Base-by-base conservation (phyloP, 2,888 invertebrate species). In the Cryptus armator region DNA sequence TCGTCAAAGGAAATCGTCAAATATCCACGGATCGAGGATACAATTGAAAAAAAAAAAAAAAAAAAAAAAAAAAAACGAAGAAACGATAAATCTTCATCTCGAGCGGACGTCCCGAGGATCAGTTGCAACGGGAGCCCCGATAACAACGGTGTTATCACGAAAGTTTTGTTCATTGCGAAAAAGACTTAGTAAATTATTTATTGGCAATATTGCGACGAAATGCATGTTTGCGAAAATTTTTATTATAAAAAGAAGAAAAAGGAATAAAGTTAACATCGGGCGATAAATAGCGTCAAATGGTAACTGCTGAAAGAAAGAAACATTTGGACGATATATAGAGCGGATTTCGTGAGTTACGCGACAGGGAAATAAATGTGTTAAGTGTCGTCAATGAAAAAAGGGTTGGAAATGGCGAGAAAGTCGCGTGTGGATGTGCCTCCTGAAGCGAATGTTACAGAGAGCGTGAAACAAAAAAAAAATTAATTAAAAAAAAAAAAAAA, bases 171-270 rank as follows among this genome's bases (percentile, higher is more conserved):
- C 88, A 90, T 91, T 90, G 90, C 90, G 89, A 91, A 90, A 91
- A 91, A 92, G 90, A 91, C 90, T 91, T 92, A 92, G 92, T 90
- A 91, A 92, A 92, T 93, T 92, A 93, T 93, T 92, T 92, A 92
- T 92, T 92, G 89, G 91, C 92, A 90, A 90, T 90, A 89, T 88
- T 90, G 90, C 90, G 89, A 90, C 87, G 87, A 86, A 32, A 88
- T 88, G 90, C 90, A 90, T 82, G 72, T 86, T 85, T 86, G 83
- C 86, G 71, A 85, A 80, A 56, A 85, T 80, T 81, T 78, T 86
- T 76, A 86, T 85, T 86, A 84, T 79, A 78, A 83, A 68, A 78
- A 14, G 56, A 72, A 72, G 64, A 82, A 62, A 53, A 81, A 81
- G 83, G 67, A 79, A 72, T 81, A 53, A 62, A 83, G 16, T 62